Conservation (phyloP, 1,140 invertebrate genomes). For the Calliphora vicina region DNA sequence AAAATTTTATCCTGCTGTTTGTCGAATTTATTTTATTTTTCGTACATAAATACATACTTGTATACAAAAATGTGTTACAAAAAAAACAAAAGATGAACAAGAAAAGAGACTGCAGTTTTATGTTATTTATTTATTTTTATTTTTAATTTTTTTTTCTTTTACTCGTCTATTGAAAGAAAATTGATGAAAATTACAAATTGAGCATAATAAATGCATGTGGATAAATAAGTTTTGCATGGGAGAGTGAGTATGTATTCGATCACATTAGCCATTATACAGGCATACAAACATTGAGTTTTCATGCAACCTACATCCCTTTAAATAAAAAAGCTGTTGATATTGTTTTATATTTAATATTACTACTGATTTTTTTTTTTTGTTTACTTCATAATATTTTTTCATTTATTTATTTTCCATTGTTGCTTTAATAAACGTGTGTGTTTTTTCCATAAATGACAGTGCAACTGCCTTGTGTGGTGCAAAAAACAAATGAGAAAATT, state of each 20-base stretch:
- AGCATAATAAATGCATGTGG: neutral
- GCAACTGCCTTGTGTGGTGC: neutral
- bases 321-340: neutral
- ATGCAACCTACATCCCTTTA: neutral
- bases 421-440: no score
- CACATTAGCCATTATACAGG: neutral
- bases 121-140: no score
- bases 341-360: neutral
- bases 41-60: no score
- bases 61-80: neutral
- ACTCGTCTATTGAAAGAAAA: neutral
- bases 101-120: neutral
- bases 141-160: neutral
- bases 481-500: neutral
- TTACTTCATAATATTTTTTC: no score
- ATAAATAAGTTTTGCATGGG: neutral
- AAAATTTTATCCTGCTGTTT: neutral
- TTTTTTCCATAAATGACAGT: neutral
- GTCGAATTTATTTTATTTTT: neutral
- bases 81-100: neutral
- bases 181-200: slow-evolving; percentile 14
- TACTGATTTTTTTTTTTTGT: neutral
- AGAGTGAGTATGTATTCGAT: neutral
- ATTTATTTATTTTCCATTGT: neutral
- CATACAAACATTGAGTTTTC: neutral